Percentiles rank a stretch among this genome's conserved stretches.
Evolutionary conservation across 1,140 invertebrate genomes (phyloP).

Genomic region (Nephotettix cincticeps): DNA sequence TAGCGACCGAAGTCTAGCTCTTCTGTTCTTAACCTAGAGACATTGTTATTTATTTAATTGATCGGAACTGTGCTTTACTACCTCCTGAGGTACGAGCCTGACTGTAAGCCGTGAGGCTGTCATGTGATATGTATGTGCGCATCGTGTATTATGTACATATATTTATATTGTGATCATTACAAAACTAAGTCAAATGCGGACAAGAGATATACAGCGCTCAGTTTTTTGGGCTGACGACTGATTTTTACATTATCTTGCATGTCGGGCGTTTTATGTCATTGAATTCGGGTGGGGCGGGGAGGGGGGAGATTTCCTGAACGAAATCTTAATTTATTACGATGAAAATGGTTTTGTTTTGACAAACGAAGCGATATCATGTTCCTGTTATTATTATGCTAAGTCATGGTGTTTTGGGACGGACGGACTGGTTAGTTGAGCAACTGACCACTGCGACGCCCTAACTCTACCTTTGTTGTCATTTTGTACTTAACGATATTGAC

Average conservation of each 20-base stretch:
- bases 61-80: constrained; percentile 10
- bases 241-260: constrained; percentile 19
- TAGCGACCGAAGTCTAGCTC: constrained; percentile 63
- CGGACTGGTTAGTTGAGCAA: constrained; percentile 26
- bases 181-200: constrained; percentile 18
- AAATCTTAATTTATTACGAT: constrained; percentile 36
- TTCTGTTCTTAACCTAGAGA: constrained; percentile 8
- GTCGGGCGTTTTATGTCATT: constrained; percentile 14
- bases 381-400: constrained; percentile 51
- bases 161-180: constrained; percentile 20
- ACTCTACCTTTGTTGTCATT: constrained; percentile 24
- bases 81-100: neutral
- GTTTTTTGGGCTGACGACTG: constrained; percentile 22
- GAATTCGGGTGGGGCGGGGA: neutral
- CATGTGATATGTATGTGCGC: constrained; percentile 10
- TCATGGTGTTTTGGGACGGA: constrained; percentile 45
- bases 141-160: neutral
- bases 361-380: constrained; percentile 51
- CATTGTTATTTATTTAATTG: constrained; percentile 20
- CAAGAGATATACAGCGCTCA: constrained; percentile 11
- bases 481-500: constrained; percentile 30
- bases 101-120: neutral
- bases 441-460: constrained; percentile 23
- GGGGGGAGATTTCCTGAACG: constrained; percentile 7
- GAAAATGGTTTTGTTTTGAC: constrained; percentile 44